Percentiles rank a stretch among this genome's conserved stretches.
Conservation (phyloP, 2,888 invertebrate species). For the Calephelis perditalis region DNA sequence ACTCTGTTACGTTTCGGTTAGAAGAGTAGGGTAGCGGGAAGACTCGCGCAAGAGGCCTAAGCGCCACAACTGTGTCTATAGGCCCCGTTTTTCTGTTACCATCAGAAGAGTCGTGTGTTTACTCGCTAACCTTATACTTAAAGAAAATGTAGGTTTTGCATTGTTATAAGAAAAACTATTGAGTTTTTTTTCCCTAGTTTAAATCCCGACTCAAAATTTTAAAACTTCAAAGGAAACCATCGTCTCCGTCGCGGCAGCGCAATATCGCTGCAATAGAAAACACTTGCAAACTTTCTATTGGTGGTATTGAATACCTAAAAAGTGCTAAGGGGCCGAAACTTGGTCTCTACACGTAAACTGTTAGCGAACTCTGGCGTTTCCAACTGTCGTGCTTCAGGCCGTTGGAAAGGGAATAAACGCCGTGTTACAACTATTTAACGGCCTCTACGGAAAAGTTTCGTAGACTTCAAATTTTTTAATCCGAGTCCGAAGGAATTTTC, state of each 20-base stretch:
- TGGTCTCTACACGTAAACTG: slow-evolving; percentile 45
- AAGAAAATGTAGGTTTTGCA: too few relatives aligned
- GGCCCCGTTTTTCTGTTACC: too few relatives aligned
- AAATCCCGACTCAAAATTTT: background rate
- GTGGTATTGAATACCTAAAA: slow-evolving; percentile 47
- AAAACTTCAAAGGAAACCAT: slow-evolving; percentile 25
- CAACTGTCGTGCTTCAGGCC: slow-evolving; percentile 27
- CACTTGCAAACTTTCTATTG: slow-evolving; percentile 44
- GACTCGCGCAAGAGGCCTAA: too few relatives aligned
- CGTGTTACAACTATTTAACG: slow-evolving; percentile 8
- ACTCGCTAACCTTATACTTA: too few relatives aligned
- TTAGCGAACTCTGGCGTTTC: slow-evolving; percentile 50
- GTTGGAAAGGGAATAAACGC: background rate
- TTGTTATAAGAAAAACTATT: too few relatives aligned
- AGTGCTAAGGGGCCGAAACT: slow-evolving; percentile 47
- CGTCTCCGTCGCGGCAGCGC: slow-evolving; percentile 29
- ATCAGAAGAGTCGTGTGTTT: too few relatives aligned
- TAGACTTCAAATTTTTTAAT: background rate
- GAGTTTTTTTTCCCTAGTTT: background rate
- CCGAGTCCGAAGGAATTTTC: too few relatives aligned
- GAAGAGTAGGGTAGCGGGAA: too few relatives aligned
- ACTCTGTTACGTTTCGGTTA: too few relatives aligned
- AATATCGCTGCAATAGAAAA: slow-evolving; percentile 38
- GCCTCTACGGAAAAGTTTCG: slow-evolving; percentile 28
- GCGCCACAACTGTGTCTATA: too few relatives aligned